Evolutionary conservation across 2,888 invertebrate genomes (phyloP).

Genomic region (Idaea dimidiata): DNA sequence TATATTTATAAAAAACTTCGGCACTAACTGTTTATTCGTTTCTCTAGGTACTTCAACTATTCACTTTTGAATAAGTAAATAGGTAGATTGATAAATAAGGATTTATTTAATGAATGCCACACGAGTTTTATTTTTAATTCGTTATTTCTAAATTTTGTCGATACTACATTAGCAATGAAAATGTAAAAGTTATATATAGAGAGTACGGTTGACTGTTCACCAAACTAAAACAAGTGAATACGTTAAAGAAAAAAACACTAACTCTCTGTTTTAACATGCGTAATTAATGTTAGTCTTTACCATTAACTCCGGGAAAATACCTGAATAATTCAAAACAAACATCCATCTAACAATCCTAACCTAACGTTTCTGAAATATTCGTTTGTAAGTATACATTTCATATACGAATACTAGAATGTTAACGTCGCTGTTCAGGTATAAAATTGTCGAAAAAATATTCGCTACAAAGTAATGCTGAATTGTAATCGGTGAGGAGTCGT

Average conservation of each 20-base stretch:
- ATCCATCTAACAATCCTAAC: too few species aligned
- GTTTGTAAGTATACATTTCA: not conserved
- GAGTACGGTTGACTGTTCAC: too few species aligned
- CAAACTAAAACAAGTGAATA: not conserved
- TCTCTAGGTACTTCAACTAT: not conserved
- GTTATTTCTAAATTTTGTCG: too few species aligned
- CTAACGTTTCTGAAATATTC: too few species aligned
- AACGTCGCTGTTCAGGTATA: not conserved
- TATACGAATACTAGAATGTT: not conserved
- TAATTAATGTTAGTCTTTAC: too few species aligned
- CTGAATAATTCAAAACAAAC: too few species aligned
- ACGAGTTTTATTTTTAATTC: too few species aligned
- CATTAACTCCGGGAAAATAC: too few species aligned
- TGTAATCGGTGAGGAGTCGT: slow-evolving; percentile 18
- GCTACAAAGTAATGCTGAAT: not conserved
- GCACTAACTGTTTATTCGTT: not conserved
- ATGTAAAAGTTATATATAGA: too few species aligned
- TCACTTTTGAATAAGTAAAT: not conserved
- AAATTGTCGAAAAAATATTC: not conserved
- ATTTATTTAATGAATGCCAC: not conserved
- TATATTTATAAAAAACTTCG: slow-evolving; percentile 7
- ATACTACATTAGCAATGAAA: too few species aligned
- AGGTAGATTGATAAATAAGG: not conserved
- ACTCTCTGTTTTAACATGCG: too few species aligned
- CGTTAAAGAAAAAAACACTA: too few species aligned